A percentile compares a stretch with the other conserved stretches of the same genome.
phyloP scores from a whole-genome alignment of 2,113 vertebrate species.

The Sterna hirundo region DNA sequence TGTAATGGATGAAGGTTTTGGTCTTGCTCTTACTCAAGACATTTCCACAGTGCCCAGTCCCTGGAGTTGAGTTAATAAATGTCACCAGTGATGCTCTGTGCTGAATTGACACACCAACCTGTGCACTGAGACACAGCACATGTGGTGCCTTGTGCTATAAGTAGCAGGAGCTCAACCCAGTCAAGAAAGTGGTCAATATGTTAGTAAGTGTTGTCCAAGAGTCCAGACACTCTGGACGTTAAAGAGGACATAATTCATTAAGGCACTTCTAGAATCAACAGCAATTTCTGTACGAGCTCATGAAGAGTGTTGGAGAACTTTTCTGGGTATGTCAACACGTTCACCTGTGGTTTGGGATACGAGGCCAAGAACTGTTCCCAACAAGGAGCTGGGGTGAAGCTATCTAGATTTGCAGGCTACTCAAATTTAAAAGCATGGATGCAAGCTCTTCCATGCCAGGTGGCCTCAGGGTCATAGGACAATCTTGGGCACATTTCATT shows the following conservation, averaged over 20 bases:
- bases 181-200: neutral
- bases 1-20: neutral
- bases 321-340: neutral
- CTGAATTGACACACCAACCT: neutral
- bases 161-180: neutral
- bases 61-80: neutral
- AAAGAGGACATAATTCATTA: neutral
- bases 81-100: neutral
- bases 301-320: neutral
- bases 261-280: neutral
- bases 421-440: neutral
- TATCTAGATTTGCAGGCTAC: neutral
- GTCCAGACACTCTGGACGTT: neutral
- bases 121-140: neutral
- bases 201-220: neutral
- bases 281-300: neutral
- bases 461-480: neutral
- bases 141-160: neutral
- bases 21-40: neutral
- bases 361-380: neutral
- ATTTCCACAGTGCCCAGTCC: neutral
- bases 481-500: neutral
- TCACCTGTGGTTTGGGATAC: neutral
- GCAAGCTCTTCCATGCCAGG: neutral
- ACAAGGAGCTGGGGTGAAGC: neutral